Base-by-base conservation (phyloP, 2,797 vertebrate species). In the Danio jaintianensis region DNA sequence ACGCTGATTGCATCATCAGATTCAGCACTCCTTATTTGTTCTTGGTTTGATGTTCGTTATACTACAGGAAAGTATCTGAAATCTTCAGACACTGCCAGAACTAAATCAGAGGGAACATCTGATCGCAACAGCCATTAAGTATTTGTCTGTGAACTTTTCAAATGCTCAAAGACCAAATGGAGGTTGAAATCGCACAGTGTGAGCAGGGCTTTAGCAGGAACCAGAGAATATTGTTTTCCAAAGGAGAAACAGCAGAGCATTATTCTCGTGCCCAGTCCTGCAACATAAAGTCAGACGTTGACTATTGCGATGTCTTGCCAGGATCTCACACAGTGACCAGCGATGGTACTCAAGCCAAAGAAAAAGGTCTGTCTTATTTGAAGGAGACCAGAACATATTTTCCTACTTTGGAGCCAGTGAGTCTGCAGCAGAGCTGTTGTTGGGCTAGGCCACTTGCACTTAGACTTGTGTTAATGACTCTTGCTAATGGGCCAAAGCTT, bases 331-430 rank as follows among this genome's bases (percentile, higher is more conserved):
- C 45, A 45, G 71, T 56, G 20, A 29, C 13, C 13, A 63, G 7
- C 8, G 18, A 42, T 15, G 10, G 38, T 53, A 56, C 52, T 55
- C 52, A 71, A 71, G 16, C 20, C 53, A 59, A 61, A 29, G 3
- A 58, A 12, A 29, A 13, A 15, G 1, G 47, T 61, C 11, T 6
- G 10, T 11, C 78, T 85, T 80, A 67, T 82, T 78, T 83, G 67
- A 85, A 68, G 78, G 86, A 69, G 70, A 68, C 81, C 29, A 89
- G 86, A 64, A 8, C 7, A 36, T 66, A 77, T 89, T 89, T 86
- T 90, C 87, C 81, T 63, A 22, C 62, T 43, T 29, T 1, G 68
- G 73, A 78, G 74, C 62, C 58, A 48, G 20, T 6, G 4, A 67
- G 62, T 53, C 40, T 69, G 53, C 42, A 20, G 15, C 43, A 22